Evolutionary conservation across 2,888 invertebrate species (phyloP).

Genomic region (Graphium colonna): DNA sequence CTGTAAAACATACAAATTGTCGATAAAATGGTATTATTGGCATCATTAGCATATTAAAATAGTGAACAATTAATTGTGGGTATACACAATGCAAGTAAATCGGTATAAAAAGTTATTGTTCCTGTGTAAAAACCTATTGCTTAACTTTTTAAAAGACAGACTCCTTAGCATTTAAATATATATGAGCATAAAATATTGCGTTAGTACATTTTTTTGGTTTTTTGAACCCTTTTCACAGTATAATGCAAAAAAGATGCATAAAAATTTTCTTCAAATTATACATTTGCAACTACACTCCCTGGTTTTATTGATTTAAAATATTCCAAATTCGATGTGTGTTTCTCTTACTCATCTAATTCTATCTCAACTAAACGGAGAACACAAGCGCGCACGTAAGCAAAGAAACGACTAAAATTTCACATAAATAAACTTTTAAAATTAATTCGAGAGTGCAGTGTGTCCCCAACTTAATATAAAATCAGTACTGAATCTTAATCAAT

Average conservation of each 20-base stretch:
- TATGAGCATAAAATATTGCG: slow-evolving; percentile 55
- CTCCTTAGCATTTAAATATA: slow-evolving; percentile 37
- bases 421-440: slow-evolving; percentile 30
- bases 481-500: slow-evolving; percentile 67
- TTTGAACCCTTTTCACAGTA: not conserved
- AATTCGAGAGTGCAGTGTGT: slow-evolving; percentile 53
- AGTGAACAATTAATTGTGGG: slow-evolving; percentile 56
- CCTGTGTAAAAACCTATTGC: slow-evolving; percentile 32
- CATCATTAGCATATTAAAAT: slow-evolving; percentile 66
- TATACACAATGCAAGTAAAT: slow-evolving; percentile 46
- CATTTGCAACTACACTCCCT: slow-evolving; percentile 57
- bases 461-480: slow-evolving; percentile 61
- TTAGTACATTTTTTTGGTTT: slow-evolving; percentile 35
- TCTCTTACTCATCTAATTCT: slow-evolving; percentile 41
- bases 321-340: slow-evolving; percentile 39
- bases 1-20: slow-evolving; percentile 77
- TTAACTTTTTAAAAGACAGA: slow-evolving; percentile 27
- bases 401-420: slow-evolving; percentile 10
- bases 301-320: slow-evolving; percentile 43
- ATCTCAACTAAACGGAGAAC: slow-evolving; percentile 45
- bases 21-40: slow-evolving; percentile 64
- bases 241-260: slow-evolving; percentile 20
- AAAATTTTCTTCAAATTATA: slow-evolving; percentile 29
- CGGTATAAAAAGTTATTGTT: slow-evolving; percentile 61
- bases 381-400: slow-evolving; percentile 41